A percentile compares a stretch with the other conserved stretches of the same genome.
These are phyloP conservation scores for Rotaria macrura DNA, from an alignment of 2,888 invertebrate genomes.

Conservation along the genomic window DNA sequence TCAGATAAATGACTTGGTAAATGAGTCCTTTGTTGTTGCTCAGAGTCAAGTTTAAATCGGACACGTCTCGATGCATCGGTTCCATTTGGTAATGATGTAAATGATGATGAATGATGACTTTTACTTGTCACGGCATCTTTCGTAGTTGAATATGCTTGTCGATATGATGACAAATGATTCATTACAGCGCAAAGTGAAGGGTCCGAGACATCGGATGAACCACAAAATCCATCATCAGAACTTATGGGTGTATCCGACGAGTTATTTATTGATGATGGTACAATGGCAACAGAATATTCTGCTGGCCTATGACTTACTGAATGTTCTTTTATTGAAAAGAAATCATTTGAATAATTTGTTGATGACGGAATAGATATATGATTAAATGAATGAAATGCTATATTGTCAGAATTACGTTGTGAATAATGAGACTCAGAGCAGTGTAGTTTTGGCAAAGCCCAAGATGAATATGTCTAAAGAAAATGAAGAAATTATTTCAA, in stretches of 20 bases:
- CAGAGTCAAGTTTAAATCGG: neutral
- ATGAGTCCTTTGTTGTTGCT: neutral
- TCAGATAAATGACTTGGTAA: neutral
- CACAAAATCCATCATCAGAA: slow-evolving; percentile 19
- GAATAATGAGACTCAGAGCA: neutral
- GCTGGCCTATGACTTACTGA: neutral
- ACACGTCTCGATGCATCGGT: neutral
- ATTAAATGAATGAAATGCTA: neutral
- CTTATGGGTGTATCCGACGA: neutral
- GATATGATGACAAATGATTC: neutral
- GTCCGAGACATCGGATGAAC: neutral
- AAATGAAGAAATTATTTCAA: neutral
- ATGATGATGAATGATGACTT: neutral
- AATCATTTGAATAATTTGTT: neutral
- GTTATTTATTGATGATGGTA: neutral
- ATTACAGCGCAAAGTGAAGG: neutral
- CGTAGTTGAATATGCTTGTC: neutral
- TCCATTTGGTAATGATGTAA: neutral
- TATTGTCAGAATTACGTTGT: neutral
- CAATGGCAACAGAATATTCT: neutral
- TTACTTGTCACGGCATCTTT: neutral
- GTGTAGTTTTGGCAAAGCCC: neutral
- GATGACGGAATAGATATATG: neutral
- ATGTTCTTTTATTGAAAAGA: neutral
- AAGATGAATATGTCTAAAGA: neutral